These are phyloP conservation scores for Nephrotoma appendiculata DNA, from an alignment of 2,888 invertebrate genomes.

Conservation along the genomic window DNA sequence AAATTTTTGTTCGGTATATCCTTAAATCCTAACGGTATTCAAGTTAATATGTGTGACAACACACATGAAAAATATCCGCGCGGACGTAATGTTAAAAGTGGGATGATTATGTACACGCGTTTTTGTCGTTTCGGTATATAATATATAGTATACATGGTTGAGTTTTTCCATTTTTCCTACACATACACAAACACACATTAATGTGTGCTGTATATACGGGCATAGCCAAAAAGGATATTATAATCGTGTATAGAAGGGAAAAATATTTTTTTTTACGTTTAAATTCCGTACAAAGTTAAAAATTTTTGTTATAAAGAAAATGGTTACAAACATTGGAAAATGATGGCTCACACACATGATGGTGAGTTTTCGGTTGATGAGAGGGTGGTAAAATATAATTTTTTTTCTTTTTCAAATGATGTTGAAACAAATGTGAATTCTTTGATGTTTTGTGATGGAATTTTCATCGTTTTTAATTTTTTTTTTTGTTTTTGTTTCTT, in stretches of 20 bases:
- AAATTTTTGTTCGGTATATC: too few relatives aligned
- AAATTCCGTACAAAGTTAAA: not conserved
- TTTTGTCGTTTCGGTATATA: not conserved
- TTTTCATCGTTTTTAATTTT: not conserved
- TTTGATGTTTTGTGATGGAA: not conserved
- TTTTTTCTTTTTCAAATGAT: not conserved
- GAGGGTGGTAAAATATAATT: not conserved
- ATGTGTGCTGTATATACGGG: not conserved
- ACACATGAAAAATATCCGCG: not conserved
- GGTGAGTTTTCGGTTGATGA: not conserved
- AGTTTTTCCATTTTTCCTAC: not conserved
- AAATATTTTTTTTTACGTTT: not conserved
- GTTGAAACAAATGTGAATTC: not conserved
- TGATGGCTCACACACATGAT: not conserved
- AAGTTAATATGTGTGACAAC: not conserved
- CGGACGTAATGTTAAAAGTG: not conserved
- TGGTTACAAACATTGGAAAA: not conserved
- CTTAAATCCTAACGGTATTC: not conserved
- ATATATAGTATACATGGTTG: too few relatives aligned
- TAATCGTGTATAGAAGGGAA: not conserved
- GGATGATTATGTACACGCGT: not conserved
- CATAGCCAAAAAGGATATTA: not conserved
- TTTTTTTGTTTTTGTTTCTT: not conserved
- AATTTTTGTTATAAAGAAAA: not conserved
- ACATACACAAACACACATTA: not conserved